Base-by-base conservation (phyloP, 2,113 vertebrate species). In the Morone chrysops region DNA sequence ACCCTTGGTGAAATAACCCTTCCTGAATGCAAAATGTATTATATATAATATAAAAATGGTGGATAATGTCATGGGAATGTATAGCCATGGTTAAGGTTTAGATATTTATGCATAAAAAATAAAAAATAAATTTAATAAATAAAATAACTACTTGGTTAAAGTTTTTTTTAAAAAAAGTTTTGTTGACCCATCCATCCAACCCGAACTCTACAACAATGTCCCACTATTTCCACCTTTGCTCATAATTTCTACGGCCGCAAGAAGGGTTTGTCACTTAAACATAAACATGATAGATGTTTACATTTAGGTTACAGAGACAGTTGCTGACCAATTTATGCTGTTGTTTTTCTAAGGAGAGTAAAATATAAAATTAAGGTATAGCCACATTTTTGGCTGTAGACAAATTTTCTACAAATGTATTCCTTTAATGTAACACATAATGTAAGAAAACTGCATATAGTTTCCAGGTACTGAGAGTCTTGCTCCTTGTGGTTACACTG, bases 401-500 rank as follows among this genome's bases (percentile, higher is more conserved):
- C 13, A 38, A 14, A 45, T 53, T n/a, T n/a, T n/a, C n/a, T n/a
- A n/a, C n/a, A n/a, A n/a, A n/a, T n/a, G n/a, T 43, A 45, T 65
- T 68, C 4, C 14, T 47, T 16, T 48, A 20, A 53, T 13, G n/a
- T 56, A 17, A 31, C 5, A 25, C 0, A 0, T 43, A 80, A 63
- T 67, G 22, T 16, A 45, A 4, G 47, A 59, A 63, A 85, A 72
- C 7, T 60, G 17, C 3, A 51, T 71, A 13, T 56, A 25, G 4
- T 78, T 47, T 66, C 17, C 25, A 84, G 54, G 16, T 76, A 48
- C 56, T 69, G 3, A 59, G 22, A 76, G 31, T 81, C 47, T 77
- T 40, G 10, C 13, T 84, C 56, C 74, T 75, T 84, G 43, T 73
- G 50, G 78, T 82, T 82, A 70, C 57, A 43, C 70, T 22, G 53